Evolutionary conservation across 64 coral and sea anemone species (phyloP).

Genomic region (Actinia tenebrosa): DNA sequence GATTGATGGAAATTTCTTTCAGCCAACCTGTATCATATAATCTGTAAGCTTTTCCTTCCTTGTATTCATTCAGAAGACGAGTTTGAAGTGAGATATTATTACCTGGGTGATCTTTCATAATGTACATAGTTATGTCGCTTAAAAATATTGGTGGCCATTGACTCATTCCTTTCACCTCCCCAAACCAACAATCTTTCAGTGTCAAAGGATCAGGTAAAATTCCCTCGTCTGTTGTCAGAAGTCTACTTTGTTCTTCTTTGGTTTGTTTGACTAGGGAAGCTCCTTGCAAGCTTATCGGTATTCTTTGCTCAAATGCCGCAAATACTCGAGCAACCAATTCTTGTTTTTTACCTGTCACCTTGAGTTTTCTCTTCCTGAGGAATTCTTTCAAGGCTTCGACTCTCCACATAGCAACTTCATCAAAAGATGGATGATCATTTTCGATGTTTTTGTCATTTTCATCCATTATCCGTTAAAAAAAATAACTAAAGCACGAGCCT

Average conservation of each 20-base stretch:
- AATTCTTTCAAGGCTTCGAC: no score
- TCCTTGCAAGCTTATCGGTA: slow-evolving; percentile 18
- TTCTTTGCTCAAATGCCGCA: slow-evolving; percentile 39
- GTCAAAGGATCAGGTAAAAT: slow-evolving; percentile 37
- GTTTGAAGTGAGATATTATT: slow-evolving; percentile 55
- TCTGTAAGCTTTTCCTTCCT: slow-evolving; percentile 64
- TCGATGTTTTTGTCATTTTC: neutral
- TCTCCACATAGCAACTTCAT: no score
- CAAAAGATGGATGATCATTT: neutral
- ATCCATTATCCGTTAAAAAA: no score
- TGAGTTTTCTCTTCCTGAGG: no score
- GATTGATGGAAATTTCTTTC: slow-evolving; percentile 35
- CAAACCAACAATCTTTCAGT: slow-evolving; percentile 35
- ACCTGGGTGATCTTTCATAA: slow-evolving; percentile 65
- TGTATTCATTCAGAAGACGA: slow-evolving; percentile 61
- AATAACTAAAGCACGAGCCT: no score
- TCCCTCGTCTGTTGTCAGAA: slow-evolving; percentile 13
- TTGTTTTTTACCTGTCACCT: no score
- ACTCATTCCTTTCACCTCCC: slow-evolving; percentile 29
- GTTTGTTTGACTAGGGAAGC: neutral
- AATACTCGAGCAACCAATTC: slow-evolving; percentile 49
- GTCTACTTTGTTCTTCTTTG: slow-evolving; percentile 17
- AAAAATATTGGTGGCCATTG: slow-evolving; percentile 54
- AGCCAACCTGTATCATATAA: slow-evolving; percentile 44
- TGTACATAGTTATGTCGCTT: slow-evolving; percentile 49